Conservation (phyloP, 2,888 invertebrate species). For the Carabus problematicus region DNA sequence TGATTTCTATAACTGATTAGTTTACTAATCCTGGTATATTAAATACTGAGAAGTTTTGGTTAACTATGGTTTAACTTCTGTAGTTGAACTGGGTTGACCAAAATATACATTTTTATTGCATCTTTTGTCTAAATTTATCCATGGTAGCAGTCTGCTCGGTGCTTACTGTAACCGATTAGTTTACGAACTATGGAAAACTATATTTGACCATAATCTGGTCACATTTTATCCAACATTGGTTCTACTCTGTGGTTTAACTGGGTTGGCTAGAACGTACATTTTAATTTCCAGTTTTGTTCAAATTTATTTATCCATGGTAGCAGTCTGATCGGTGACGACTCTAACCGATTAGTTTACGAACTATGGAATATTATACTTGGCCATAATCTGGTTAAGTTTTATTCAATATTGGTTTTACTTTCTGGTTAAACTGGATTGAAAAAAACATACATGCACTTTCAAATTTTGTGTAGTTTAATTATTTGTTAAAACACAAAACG, state of each 20-base stretch:
- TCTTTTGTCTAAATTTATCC: conserved; percentile 1
- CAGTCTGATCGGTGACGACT: conserved; percentile 2
- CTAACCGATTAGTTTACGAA: conserved; percentile 12
- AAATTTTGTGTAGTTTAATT: neutral
- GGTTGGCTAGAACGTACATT: conserved; percentile 1
- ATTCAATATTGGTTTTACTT: conserved; percentile 5
- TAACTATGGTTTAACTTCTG: conserved; percentile 7
- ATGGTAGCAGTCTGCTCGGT: conserved; percentile 21
- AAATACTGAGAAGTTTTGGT: neutral
- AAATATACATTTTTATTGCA: conserved; percentile 10
- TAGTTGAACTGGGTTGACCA: conserved; percentile 8
- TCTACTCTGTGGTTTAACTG: conserved; percentile 20
- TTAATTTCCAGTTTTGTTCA: neutral
- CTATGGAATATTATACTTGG: conserved; percentile 14
- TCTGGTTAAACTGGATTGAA: conserved; percentile 9
- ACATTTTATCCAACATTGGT: conserved; percentile 11
- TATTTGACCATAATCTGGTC: neutral
- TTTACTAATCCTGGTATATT: conserved; percentile 18
- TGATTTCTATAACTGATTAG: conserved; percentile 1
- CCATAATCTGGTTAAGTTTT: neutral
- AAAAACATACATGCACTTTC: conserved; percentile 9
- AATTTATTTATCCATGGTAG: conserved; percentile 10
- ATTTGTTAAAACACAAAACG: neutral
- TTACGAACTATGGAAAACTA: conserved; percentile 28
- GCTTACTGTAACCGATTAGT: conserved; percentile 17